Base-by-base conservation (phyloP, 2,113 vertebrate species). In the Mesocricetus auratus region DNA sequence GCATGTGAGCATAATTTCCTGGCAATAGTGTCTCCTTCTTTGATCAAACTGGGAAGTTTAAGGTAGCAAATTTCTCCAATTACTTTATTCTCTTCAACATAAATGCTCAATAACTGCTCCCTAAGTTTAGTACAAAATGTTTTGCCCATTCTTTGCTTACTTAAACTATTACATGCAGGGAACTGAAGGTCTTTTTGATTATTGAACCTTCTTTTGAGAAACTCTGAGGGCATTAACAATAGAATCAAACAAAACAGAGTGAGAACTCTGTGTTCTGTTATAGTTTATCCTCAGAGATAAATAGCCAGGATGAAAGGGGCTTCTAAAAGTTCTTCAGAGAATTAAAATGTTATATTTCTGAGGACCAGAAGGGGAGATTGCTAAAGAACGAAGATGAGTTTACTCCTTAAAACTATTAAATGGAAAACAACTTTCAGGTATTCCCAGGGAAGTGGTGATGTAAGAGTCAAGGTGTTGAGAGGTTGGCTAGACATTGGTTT, bases 171-270 rank as follows among this genome's bases (percentile, higher is more conserved):
- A 66, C 24, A 36, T 33, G 53, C 45, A 82, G 45, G 68, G 24
- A 75, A 2, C 81, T 75, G 42, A 92, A 86, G n/a, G 62, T 3
- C 15, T 31, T 68, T 60, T 74, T 73, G 5, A 64, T 74, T 56
- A 90, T 73, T 29, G 66, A 45, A 26, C 24, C 3, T 93, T 96
- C n/a, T 96, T 94, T 75, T 78, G 62, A 69, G 93, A 94, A 89
- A 75, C 53, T 42, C 86, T 60, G 91, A 71, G 53, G 91, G 36
- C 33, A 94, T 75, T 71, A 85, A 86, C 29, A 91, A 86, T 58
- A 53, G 82, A 89, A 85, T 39, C 75, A 86, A 94, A 73, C 31
- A 75, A 91, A 90, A 62, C 36, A 29, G 89, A 93, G 53, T 10
- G 31, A 64, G n/a, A 82, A 74, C 68, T 92, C 91, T 95, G 87